Base-by-base conservation (phyloP, 2,888 invertebrate species). In the Acronicta leporina region DNA sequence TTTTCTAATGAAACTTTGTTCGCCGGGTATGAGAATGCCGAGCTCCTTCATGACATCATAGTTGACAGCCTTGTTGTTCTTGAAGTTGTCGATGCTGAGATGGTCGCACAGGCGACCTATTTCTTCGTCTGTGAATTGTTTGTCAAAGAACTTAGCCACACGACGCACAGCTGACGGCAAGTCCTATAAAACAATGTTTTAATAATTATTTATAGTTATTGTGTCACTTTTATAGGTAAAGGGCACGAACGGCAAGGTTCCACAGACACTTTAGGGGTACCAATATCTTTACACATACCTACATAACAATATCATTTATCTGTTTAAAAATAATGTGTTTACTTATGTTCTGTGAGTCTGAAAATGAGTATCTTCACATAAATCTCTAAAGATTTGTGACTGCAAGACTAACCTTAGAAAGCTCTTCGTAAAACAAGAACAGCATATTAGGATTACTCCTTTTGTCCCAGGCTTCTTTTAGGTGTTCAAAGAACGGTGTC, bases 361-460 rank as follows among this genome's bases (percentile, higher is more conserved):
- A n/a, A n/a, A n/a, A n/a, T n/a, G n/a, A n/a, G n/a, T n/a, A n/a
- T n/a, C n/a, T n/a, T n/a, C n/a, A n/a, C n/a, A n/a, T n/a, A n/a
- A n/a, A n/a, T n/a, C n/a, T n/a, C n/a, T n/a, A 27, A 27, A 30
- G 30, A 9, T 30, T 30, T 30, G 5, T 10, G 8, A 30, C 5
- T 11, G 11, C 2, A 33, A 10, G 42, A 62, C 60, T 77, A 87
- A 96, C 97, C 88, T 95, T 95, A 52, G 96, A 95, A 88, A 98
- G 95, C 75, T 98, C 96, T 88, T 98, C 98, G 79, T 98, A 98
- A 83, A 97, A 97, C 57, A 98, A 88, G 78, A 97, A 97, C 1
- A 97, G 88, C 62, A 97, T 89, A 85, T 97, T 97, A 2, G 96
- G 91, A 70, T 97, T 92, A 63, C 97, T 78, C 68, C 96, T 94